Conservation (phyloP, 2,797 vertebrate species). For the Sarcoramphus papa region DNA sequence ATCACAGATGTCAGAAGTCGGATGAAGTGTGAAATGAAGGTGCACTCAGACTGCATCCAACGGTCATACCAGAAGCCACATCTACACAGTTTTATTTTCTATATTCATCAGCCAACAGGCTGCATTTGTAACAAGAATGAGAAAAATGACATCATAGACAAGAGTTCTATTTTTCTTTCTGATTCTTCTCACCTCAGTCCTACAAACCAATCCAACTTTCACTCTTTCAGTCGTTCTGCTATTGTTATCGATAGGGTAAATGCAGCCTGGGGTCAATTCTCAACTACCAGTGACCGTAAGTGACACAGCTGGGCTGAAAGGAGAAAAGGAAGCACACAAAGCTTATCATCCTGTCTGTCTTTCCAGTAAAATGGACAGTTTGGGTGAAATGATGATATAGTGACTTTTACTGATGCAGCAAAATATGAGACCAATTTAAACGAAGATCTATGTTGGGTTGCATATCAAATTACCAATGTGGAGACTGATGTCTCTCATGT, state of each 20-base stretch:
- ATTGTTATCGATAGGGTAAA: background rate
- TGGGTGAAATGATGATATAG: background rate
- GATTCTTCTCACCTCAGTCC: background rate
- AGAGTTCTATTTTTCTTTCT: background rate
- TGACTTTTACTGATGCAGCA: background rate
- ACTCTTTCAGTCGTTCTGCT: constrained; percentile 24
- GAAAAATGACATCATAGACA: background rate
- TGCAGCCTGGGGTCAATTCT: background rate
- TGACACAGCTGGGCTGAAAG: background rate
- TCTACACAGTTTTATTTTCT: background rate
- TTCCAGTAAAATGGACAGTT: background rate
- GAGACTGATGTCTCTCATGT: background rate
- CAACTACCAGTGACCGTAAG: background rate
- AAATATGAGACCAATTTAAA: background rate
- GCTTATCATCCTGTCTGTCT: background rate
- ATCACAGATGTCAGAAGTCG: background rate
- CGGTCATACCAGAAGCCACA: background rate
- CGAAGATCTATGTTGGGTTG: background rate
- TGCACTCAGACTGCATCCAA: background rate
- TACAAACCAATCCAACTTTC: constrained; percentile 26
- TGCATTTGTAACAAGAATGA: constrained; percentile 8
- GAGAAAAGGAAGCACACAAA: background rate
- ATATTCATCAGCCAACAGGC: background rate
- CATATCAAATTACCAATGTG: background rate
- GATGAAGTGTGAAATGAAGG: background rate